A percentile compares a stretch with the other conserved stretches of the same genome.
Conservation (phyloP, 2,113 vertebrate species). For the Oreochromis niloticus region DNA sequence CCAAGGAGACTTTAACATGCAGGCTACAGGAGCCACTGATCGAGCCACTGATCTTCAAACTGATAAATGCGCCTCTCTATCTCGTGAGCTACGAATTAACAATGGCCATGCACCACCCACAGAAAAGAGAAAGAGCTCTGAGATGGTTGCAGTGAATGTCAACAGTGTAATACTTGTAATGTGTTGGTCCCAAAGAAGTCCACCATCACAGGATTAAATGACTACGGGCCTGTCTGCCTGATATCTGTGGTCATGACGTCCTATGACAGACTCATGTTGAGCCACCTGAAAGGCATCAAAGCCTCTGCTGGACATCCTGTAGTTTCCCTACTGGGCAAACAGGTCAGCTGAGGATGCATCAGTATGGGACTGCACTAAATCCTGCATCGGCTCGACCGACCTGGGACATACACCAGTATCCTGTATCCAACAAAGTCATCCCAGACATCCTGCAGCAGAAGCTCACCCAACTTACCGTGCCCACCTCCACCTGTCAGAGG, state of each 20-base stretch:
- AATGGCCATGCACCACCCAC: too few relatives aligned
- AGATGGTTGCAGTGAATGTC: too few relatives aligned
- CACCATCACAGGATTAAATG: not conserved
- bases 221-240: accelerated
- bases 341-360: not conserved
- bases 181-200: accelerated
- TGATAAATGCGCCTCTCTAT: too few relatives aligned
- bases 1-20: too few relatives aligned
- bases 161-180: not conserved
- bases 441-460: accelerated
- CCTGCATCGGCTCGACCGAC: accelerated
- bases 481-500: not conserved
- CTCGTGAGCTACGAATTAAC: too few relatives aligned
- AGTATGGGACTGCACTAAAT: accelerated
- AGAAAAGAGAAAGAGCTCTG: too few relatives aligned
- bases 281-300: accelerated
- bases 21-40: too few relatives aligned
- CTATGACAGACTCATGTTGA: accelerated
- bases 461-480: not conserved
- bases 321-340: not conserved
- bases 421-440: not conserved
- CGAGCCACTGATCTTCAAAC: too few relatives aligned
- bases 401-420: accelerated
- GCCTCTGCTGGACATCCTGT: accelerated
- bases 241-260: accelerated